Evolutionary conservation across 2,888 invertebrate species (phyloP).

Genomic region (Ligdia adustata): DNA sequence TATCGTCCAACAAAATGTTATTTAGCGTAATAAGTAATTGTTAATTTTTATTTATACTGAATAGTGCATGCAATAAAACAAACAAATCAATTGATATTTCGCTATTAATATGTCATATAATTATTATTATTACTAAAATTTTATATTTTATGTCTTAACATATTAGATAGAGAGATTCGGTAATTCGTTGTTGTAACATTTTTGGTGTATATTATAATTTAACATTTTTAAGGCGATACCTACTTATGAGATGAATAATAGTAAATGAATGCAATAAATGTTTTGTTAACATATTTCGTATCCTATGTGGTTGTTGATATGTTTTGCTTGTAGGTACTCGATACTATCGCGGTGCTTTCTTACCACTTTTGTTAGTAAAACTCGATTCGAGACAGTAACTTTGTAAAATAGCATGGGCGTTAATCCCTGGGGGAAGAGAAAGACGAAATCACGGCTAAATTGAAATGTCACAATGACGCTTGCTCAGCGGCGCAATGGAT

Average conservation of each 20-base stretch:
- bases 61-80: slow-evolving; percentile 76
- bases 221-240: slow-evolving; percentile 57
- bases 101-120: slow-evolving; percentile 62
- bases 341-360: slow-evolving; percentile 23
- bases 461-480: no score
- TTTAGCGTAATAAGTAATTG: slow-evolving; percentile 66
- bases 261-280: slow-evolving; percentile 64
- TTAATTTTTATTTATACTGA: slow-evolving; percentile 67
- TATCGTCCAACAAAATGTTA: slow-evolving; percentile 72
- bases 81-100: slow-evolving; percentile 75
- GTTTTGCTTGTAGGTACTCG: slow-evolving; percentile 20
- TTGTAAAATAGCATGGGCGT: no score
- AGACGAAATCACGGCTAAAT: no score
- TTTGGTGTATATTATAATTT: slow-evolving; percentile 57
- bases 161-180: slow-evolving; percentile 57
- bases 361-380: slow-evolving; percentile 3
- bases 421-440: no score
- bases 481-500: no score
- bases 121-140: slow-evolving; percentile 43
- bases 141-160: slow-evolving; percentile 66
- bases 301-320: slow-evolving; percentile 41
- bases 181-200: slow-evolving; percentile 65
- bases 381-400: no score
- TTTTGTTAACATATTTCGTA: slow-evolving; percentile 46
- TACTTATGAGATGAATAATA: slow-evolving; percentile 48